phyloP scores from a whole-genome alignment of 2,888 invertebrate species.

The Dolomedes plantarius region DNA sequence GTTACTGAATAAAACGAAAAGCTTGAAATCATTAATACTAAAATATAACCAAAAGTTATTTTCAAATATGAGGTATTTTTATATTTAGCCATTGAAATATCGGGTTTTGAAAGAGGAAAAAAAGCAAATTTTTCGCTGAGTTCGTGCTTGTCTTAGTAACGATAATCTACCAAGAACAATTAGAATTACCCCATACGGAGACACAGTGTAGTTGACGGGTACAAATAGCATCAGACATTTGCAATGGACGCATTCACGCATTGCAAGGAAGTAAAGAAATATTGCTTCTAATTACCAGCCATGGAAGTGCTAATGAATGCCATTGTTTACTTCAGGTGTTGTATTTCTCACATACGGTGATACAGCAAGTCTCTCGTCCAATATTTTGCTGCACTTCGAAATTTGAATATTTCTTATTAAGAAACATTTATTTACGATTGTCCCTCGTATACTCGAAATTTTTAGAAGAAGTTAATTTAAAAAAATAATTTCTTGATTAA shows the following conservation, averaged over 20 bases:
- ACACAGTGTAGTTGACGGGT: conserved; percentile 26
- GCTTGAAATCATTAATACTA: background rate
- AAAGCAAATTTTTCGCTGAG: conserved; percentile 33
- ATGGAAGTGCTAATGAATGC: conserved; percentile 60
- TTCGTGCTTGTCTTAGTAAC: conserved; percentile 11
- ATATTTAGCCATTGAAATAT: conserved; percentile 40
- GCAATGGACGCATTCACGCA: conserved; percentile 31
- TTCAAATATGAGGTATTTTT: background rate
- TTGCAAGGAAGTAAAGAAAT: conserved; percentile 52
- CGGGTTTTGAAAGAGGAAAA: conserved; percentile 1
- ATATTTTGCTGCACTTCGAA: conserved; percentile 12
- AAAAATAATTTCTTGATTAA: too few species aligned
- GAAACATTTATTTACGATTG: conserved; percentile 8
- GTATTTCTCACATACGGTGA: conserved; percentile 42
- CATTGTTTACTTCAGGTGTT: conserved; percentile 69
- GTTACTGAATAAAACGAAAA: background rate
- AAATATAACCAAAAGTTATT: background rate
- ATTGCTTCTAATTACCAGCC: conserved; percentile 68
- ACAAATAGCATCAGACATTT: conserved; percentile 46
- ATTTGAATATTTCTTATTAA: conserved; percentile 35
- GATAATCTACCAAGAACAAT: conserved; percentile 50
- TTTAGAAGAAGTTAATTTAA: background rate
- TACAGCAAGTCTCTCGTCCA: background rate
- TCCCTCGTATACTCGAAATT: conserved; percentile 11
- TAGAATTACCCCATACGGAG: conserved; percentile 28